These are phyloP conservation scores for Galaxias olidus DNA, from an alignment of 2,797 vertebrate genomes.

Conservation along the genomic window DNA sequence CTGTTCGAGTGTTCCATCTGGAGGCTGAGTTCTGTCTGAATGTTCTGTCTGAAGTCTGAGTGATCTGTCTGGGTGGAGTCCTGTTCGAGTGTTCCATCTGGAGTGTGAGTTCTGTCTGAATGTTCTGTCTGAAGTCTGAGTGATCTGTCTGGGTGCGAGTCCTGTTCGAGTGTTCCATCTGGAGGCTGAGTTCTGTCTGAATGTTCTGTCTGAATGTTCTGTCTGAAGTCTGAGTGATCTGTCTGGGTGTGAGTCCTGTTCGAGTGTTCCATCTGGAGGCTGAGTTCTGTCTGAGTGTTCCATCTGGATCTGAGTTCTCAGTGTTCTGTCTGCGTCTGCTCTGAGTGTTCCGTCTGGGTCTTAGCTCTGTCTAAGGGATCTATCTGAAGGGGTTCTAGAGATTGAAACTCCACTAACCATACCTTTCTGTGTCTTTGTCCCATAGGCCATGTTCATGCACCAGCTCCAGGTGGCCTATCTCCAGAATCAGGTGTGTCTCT, in stretches of 20 bases:
- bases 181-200: too few species aligned
- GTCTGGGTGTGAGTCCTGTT: neutral
- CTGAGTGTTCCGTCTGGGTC: neutral
- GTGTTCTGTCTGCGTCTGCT: neutral
- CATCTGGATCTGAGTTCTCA: neutral
- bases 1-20: neutral
- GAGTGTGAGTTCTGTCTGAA: neutral
- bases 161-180: neutral
- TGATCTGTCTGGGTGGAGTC: too few species aligned
- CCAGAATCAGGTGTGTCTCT: slow-evolving; percentile 83
- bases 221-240: neutral
- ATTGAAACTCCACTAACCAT: neutral
- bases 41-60: neutral
- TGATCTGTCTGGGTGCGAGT: neutral
- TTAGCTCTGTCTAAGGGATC: neutral
- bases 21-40: too few species aligned
- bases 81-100: too few species aligned
- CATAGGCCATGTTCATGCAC: slow-evolving; percentile 85
- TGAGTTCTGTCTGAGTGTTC: neutral
- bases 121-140: neutral
- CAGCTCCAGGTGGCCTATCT: slow-evolving; percentile 85
- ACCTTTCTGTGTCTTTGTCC: slow-evolving; percentile 10
- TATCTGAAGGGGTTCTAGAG: neutral
- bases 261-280: neutral
- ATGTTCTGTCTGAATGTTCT: neutral